Base-by-base conservation (phyloP, 2,113 vertebrate species). In the Ancistrus triradiatus region DNA sequence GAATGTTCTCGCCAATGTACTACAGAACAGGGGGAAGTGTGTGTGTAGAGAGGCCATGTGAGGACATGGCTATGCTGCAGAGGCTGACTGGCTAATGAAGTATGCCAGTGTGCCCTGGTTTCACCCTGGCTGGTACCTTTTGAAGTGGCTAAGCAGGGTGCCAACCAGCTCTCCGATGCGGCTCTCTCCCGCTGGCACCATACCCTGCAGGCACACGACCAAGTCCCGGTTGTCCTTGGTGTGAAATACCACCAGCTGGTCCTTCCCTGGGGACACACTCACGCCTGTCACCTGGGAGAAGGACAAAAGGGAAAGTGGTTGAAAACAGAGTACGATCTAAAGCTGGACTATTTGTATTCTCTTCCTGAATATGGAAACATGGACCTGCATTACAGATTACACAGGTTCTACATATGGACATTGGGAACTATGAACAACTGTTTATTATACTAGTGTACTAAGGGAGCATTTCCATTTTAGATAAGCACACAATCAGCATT, bases 221-320 rank as follows among this genome's bases (percentile, higher is more conserved):
- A 99, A 91, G 75, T 99, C 96, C 68, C 90, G 85, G 86, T 81
- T 94, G 85, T 98, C 95, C 55, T 98, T 99, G 2, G 92, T 97
- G 77, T 98, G 96, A 83, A 99, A 98, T 63, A 97, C 92, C 19
- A 96, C 94, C 15, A 99, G 91, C 81, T 98, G 93, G 86, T 98
- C 96, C 80, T 93, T 96, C 44, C 95, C 96, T 0, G 95, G 92
- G 74, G 96, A 96, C 69, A 99, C 91, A 2, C 95, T 98, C 78
- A 99, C 18, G 10, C 96, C 96, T 0, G 92, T 86, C 83, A 98
- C 81, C 95, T 99, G 89, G 1, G 65, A 74, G 46, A 37, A 21
- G 11, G 61, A 69, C 74, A 68, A 25, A 31, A 37, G 18, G 11
- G 4, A 43, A 44, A 15, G 21, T 0, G 17, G 38, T 58, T 72